These are phyloP conservation scores for Bufo bufo DNA, from an alignment of 2,113 vertebrate species.

Conservation along the genomic window DNA sequence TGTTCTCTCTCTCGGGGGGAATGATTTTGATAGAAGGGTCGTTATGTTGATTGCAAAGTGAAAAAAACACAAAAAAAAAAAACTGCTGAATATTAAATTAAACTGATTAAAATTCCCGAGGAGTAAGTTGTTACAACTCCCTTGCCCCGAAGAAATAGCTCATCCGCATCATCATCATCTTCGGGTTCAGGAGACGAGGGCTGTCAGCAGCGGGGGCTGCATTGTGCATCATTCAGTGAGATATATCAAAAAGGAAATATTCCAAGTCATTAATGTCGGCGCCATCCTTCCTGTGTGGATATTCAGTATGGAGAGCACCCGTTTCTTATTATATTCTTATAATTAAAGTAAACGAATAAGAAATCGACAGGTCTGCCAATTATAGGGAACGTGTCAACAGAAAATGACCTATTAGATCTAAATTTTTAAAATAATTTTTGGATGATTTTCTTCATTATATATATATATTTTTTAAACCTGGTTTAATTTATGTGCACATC, in stretches of 20 bases:
- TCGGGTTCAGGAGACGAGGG: background rate
- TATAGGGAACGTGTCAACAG: no score
- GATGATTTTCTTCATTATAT: no score
- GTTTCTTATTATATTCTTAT: no score
- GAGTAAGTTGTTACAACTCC: conserved; percentile 13
- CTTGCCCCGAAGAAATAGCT: background rate
- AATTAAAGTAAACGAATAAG: no score
- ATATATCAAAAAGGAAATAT: background rate
- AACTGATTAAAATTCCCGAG: conserved; percentile 51
- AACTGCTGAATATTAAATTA: conserved; percentile 43
- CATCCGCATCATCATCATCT: background rate
- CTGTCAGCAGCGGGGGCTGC: background rate
- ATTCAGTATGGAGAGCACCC: background rate
- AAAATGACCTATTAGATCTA: no score
- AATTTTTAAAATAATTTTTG: no score
- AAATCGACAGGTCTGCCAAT: no score
- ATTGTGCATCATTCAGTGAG: background rate
- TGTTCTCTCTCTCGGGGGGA: background rate
- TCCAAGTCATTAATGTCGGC: background rate
- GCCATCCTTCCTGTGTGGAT: background rate
- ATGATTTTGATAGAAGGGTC: conserved; percentile 34
- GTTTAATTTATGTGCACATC: no score
- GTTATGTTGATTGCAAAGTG: conserved; percentile 20
- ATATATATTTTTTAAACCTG: no score
- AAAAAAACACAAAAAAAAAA: background rate